Percentiles rank a stretch among this genome's conserved stretches.
Conservation (phyloP, 1,140 invertebrate genomes). For the Drosophila ambigua region DNA sequence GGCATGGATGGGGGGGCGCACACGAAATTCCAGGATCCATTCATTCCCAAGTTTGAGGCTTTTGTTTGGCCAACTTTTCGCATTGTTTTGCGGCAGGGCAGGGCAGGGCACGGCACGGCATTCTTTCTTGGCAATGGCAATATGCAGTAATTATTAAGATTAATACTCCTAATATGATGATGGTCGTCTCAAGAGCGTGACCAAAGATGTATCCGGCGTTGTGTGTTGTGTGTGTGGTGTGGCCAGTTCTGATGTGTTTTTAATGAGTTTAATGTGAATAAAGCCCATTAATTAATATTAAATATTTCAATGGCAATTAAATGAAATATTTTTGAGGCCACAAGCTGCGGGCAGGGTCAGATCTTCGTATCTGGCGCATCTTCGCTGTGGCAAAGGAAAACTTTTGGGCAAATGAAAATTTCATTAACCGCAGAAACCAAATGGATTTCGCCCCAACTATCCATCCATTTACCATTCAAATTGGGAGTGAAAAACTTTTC, state of each 20-base stretch:
- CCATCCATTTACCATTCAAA: slow-evolving; percentile 51
- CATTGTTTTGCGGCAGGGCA: slow-evolving; percentile 48
- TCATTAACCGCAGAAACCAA: slow-evolving; percentile 76
- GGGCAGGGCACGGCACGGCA: slow-evolving; percentile 7
- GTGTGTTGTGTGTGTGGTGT: too few relatives aligned
- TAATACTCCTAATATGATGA: slow-evolving; percentile 67
- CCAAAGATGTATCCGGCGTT: slow-evolving; percentile 18
- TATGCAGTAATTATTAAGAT: slow-evolving; percentile 76
- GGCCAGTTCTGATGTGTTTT: slow-evolving; percentile 67
- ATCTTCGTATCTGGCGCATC: background rate
- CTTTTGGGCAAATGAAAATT: slow-evolving; percentile 72
- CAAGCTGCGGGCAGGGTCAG: slow-evolving; percentile 11
- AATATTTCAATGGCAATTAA: slow-evolving; percentile 80
- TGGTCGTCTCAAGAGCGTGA: slow-evolving; percentile 22
- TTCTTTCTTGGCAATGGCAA: slow-evolving; percentile 50
- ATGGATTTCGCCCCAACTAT: slow-evolving; percentile 58
- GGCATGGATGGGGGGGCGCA: too few relatives aligned
- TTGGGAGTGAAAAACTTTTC: slow-evolving; percentile 70
- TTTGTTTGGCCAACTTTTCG: slow-evolving; percentile 55
- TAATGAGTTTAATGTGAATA: slow-evolving; percentile 63
- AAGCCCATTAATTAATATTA: slow-evolving; percentile 81
- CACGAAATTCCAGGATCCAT: slow-evolving; percentile 21
- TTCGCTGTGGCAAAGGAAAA: slow-evolving; percentile 34
- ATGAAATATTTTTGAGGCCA: slow-evolving; percentile 66
- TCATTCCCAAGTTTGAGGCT: slow-evolving; percentile 22